These are phyloP conservation scores for Neelides folsomi DNA, from an alignment of 2,888 invertebrate genomes.

Conservation along the genomic window DNA sequence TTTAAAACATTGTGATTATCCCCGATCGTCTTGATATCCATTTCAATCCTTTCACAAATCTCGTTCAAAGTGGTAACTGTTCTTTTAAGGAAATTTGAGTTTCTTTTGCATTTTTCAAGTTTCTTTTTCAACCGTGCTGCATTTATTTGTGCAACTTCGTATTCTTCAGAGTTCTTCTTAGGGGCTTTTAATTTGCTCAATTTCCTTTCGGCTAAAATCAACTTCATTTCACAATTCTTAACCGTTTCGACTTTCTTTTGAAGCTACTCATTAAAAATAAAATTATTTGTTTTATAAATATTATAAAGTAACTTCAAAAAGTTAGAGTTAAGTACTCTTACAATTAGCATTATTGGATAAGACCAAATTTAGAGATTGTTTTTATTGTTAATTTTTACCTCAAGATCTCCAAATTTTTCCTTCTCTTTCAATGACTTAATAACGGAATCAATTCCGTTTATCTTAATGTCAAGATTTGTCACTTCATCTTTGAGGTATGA, in stretches of 20 bases:
- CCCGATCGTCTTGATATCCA: not conserved
- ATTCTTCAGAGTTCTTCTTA: conserved; percentile 3
- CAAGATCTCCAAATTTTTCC: conserved; percentile 42
- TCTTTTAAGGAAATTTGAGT: not conserved
- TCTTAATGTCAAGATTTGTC: conserved; percentile 29
- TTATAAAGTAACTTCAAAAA: no score
- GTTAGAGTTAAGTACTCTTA: no score
- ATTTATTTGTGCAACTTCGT: conserved; percentile 1
- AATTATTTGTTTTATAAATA: no score
- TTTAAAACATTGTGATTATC: not conserved
- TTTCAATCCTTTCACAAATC: conserved; percentile 2
- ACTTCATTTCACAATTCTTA: conserved; percentile 54
- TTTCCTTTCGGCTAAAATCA: conserved; percentile 34
- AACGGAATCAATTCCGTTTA: conserved; percentile 16
- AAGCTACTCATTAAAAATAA: conserved; percentile 41
- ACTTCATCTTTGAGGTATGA: conserved; percentile 16
- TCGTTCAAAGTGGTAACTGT: not conserved
- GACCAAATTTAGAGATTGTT: no score
- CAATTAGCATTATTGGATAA: no score
- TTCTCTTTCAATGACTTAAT: conserved; percentile 35
- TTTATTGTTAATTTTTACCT: conserved; percentile 35
- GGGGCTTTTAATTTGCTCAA: conserved; percentile 6
- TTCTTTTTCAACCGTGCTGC: conserved; percentile 3
- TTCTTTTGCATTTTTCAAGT: conserved; percentile 7
- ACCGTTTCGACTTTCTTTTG: conserved; percentile 50